Conservation (phyloP, 2,888 invertebrate species). For the Meteorus colon region DNA sequence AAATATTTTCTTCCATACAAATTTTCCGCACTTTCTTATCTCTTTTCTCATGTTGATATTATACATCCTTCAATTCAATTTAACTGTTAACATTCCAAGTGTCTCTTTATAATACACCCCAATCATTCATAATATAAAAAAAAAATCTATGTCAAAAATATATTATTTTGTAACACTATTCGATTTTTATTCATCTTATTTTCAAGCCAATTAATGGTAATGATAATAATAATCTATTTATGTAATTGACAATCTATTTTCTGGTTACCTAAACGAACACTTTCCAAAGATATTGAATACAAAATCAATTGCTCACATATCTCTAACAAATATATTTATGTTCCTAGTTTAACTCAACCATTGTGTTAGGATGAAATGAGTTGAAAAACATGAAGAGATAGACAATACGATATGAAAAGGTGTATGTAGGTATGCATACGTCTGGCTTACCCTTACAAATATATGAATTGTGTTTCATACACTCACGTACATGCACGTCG, state of each 20-base stretch:
- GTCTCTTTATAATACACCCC: too few species aligned
- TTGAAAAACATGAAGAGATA: conserved; percentile 14
- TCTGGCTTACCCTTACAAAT: conserved; percentile 29
- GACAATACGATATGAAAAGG: not conserved
- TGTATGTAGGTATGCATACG: conserved; percentile 16
- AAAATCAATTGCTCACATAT: too few species aligned
- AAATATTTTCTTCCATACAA: conserved; percentile 8
- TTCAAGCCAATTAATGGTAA: too few species aligned
- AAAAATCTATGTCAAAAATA: too few species aligned
- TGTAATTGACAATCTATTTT: too few species aligned
- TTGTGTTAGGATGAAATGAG: not conserved
- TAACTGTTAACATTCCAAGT: too few species aligned
- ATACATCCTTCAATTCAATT: not conserved
- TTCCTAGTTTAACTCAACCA: not conserved
- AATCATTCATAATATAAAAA: too few species aligned
- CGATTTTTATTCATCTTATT: too few species aligned
- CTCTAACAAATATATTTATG: not conserved
- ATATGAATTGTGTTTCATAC: conserved; percentile 28
- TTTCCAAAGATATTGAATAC: too few species aligned
- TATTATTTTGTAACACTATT: too few species aligned
- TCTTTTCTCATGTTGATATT: not conserved
- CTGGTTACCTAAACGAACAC: too few species aligned
- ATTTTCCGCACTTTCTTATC: conserved; percentile 44
- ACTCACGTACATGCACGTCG: conserved; percentile 59
- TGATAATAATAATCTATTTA: too few species aligned